Percentiles rank a stretch among this genome's conserved stretches.
Conservation (phyloP, 2,113 vertebrate genomes). For the Dromas ardeola region DNA sequence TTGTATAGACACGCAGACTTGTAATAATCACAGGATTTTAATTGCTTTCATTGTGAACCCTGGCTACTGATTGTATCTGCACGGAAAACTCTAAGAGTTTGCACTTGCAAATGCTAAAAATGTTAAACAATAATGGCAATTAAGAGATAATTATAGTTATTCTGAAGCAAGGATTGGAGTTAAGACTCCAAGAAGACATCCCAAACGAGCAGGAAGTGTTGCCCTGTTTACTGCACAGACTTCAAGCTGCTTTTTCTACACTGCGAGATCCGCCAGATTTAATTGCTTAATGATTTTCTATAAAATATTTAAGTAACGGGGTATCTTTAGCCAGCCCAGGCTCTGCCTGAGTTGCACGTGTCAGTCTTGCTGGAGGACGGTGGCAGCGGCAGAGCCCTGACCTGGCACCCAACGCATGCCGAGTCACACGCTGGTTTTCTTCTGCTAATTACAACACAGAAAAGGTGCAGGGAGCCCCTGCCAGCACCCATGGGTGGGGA, state of each 20-base stretch:
- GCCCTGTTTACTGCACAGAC: conserved; percentile 22
- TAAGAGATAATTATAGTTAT: conserved; percentile 60
- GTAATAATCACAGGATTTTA: conserved; percentile 41
- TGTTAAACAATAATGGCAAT: conserved; percentile 65
- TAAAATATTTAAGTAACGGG: not conserved
- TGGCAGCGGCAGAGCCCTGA: not conserved
- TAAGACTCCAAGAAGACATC: conserved; percentile 15
- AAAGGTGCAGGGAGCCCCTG: not conserved
- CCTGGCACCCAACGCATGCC: not conserved
- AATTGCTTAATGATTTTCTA: conserved; percentile 37
- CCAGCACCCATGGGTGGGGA: not conserved
- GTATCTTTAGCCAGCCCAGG: not conserved
- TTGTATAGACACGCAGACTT: not conserved
- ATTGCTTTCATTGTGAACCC: conserved; percentile 36
- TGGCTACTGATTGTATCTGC: conserved; percentile 23
- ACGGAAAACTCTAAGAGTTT: conserved; percentile 11
- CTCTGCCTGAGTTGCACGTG: not conserved
- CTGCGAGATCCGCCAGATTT: not conserved
- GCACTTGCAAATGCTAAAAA: conserved; percentile 49
- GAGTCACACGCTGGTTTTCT: not conserved
- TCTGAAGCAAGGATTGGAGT: conserved; percentile 24
- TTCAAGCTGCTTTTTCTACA: not conserved
- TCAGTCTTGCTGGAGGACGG: not conserved
- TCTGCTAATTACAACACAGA: not conserved
- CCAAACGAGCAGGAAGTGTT: not conserved